Conservation (phyloP, 1,140 invertebrate genomes). For the Sinella curviseta region DNA sequence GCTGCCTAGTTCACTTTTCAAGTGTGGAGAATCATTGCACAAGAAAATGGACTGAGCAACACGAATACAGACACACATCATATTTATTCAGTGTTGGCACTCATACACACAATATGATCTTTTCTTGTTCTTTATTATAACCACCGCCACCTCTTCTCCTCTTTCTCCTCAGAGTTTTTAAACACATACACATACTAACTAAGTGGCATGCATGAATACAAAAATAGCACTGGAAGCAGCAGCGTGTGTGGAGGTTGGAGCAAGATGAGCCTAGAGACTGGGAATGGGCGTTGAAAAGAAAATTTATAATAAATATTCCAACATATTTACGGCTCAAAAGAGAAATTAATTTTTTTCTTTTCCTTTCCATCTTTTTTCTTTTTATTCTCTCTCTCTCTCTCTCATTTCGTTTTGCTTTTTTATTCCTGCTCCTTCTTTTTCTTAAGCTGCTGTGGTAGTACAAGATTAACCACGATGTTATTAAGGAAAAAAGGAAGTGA, state of each 20-base stretch:
- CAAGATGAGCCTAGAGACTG: neutral
- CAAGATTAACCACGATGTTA: slow-evolving; percentile 20
- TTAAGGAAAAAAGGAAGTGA: neutral
- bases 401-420: neutral
- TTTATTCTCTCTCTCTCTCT: neutral
- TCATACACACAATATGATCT: neutral
- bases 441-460: neutral
- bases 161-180: too few relatives aligned
- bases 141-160: neutral
- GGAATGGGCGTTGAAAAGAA: slow-evolving; percentile 15
- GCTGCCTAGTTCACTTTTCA: neutral
- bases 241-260: too few relatives aligned
- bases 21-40: neutral
- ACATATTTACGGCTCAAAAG: slow-evolving; percentile 19
- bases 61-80: neutral
- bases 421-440: neutral
- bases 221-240: neutral
- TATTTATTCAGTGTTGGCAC: neutral
- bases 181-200: neutral
- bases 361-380: neutral
- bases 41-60: neutral
- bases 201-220: neutral
- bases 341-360: slow-evolving; percentile 21
- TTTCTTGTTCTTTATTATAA: neutral
- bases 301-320: slow-evolving; percentile 24